Percentiles rank a stretch among this genome's conserved stretches.
Evolutionary conservation across 2,888 invertebrate species (phyloP).

Genomic region (Lissonota sp.): DNA sequence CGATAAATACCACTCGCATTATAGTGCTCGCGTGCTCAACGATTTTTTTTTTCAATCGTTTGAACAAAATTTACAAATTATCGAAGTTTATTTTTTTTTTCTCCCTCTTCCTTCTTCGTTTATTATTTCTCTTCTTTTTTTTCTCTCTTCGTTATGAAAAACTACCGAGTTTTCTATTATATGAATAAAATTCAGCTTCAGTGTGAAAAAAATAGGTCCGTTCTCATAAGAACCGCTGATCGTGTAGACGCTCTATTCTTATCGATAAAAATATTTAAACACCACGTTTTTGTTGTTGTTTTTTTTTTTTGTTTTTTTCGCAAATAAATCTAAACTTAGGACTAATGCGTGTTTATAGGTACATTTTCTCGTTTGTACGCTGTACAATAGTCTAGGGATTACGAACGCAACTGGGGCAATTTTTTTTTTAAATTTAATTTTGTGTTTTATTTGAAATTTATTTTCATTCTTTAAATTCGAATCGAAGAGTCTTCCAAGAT

Average conservation of each 20-base stretch:
- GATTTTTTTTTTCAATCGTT: conserved; percentile 48
- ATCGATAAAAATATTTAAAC: conserved; percentile 68
- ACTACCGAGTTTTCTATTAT: conserved; percentile 51
- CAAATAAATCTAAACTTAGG: conserved; percentile 64
- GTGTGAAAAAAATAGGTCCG: conserved; percentile 68
- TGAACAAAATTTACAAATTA: conserved; percentile 67
- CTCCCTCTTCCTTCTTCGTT: not conserved
- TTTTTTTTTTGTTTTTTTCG: conserved; percentile 45
- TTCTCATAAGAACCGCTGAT: conserved; percentile 62
- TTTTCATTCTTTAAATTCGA: conserved; percentile 30
- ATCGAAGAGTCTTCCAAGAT: conserved; percentile 42
- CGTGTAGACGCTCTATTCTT: conserved; percentile 64
- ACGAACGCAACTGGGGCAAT: conserved; percentile 57
- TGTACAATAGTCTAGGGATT: conserved; percentile 67
- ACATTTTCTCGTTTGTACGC: conserved; percentile 67
- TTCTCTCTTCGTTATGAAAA: conserved; percentile 30
- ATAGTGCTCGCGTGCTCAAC: conserved; percentile 51
- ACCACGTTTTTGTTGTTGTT: conserved; percentile 53
- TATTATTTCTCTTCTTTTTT: conserved; percentile 7
- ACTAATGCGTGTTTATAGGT: conserved; percentile 64
- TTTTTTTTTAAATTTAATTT: conserved; percentile 3
- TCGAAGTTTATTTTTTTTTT: conserved; percentile 43
- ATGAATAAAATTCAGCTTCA: conserved; percentile 68
- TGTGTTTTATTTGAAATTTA: not conserved
- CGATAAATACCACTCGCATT: conserved; percentile 51